phyloP scores from a whole-genome alignment of 1,140 invertebrate genomes.

The Pseudomyrmex flavicornis region DNA sequence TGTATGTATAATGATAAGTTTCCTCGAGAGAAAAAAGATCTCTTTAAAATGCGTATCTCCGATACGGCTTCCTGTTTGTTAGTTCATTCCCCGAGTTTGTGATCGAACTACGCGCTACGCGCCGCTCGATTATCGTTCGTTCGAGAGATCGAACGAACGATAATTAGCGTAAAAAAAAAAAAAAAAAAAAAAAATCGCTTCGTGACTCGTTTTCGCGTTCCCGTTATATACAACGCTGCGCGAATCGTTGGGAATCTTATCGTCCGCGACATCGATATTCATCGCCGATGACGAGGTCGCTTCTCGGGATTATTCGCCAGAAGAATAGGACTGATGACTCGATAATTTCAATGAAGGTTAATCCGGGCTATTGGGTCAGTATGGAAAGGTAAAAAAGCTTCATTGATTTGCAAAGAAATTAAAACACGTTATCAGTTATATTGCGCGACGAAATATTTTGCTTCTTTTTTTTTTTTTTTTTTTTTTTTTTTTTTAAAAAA shows the following conservation, averaged over 20 bases:
- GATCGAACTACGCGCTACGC: not conserved
- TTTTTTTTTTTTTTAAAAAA: too few relatives aligned
- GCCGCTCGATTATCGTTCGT: slow-evolving; percentile 18
- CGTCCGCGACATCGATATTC: slow-evolving; percentile 50
- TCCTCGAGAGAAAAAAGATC: too few relatives aligned
- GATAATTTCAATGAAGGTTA: slow-evolving; percentile 2
- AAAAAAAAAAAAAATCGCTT: not conserved
- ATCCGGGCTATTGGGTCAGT: slow-evolving; percentile 21
- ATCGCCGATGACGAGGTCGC: slow-evolving; percentile 32
- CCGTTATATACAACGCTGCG: slow-evolving; percentile 28
- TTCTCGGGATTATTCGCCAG: slow-evolving; percentile 20
- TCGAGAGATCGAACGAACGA: slow-evolving; percentile 33
- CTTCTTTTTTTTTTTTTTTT: too few relatives aligned
- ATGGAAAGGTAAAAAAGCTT: slow-evolving; percentile 19
- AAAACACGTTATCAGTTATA: not conserved
- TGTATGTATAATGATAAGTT: too few relatives aligned
- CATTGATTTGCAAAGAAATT: slow-evolving; percentile 1
- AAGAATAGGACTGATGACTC: slow-evolving; percentile 22
- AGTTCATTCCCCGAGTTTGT: not conserved
- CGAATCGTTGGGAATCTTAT: slow-evolving; percentile 47
- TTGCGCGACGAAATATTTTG: too few relatives aligned
- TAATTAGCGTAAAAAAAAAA: slow-evolving; percentile 49
- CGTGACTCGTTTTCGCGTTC: slow-evolving; percentile 41
- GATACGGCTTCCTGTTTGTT: slow-evolving; percentile 28
- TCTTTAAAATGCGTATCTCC: too few relatives aligned